Base-by-base conservation (phyloP, 2,113 vertebrate genomes). In the Entomyzon cyanotis region DNA sequence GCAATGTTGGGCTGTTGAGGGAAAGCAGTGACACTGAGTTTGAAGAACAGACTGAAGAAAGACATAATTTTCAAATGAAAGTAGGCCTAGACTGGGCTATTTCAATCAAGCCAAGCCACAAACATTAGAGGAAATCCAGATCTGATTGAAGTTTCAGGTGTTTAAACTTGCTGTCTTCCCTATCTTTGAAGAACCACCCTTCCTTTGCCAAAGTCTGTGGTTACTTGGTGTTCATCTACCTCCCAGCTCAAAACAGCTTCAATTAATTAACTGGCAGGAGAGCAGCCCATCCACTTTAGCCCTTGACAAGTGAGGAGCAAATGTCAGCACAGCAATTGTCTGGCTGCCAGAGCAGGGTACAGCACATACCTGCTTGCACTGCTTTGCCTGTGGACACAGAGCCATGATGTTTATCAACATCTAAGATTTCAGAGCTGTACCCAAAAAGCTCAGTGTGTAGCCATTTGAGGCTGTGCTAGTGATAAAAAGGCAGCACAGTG, bases 71-170 rank as follows among this genome's bases (percentile, higher is more conserved):
- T 77, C 50, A 47, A 73, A n/a, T 50, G 18, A 35, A 75, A 52
- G 44, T n/a, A 56, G 28, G 52, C 42, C 28, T 58, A 24, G 18
- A 41, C 41, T 27, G 50, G 39, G 22, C 41, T 59, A 7, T 77
- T 91, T 73, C 59, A 80, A 9, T 75, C 37, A 84, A 76, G 33
- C 31, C 47, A 94, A 88, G 44, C 59, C 52, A 62, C n/a, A 49
- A 24, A 68, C 83, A 71, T 86, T 12, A 80, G 71, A 88, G 79
- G 80, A 96, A 90, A 81, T 63, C 37, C 71, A 75, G 39, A 78
- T 92, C 47, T 75, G 56, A 90, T 59, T 84, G 42, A 88, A 19
- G 35, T 81, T 77, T 56, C 84, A 93, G 62, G 46, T 93, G 84
- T 93, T 75, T 86, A 67, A 81, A 94, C 76, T 88, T 88, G 52